Base-by-base conservation (phyloP, 1,140 invertebrate species). In the Thaumatotibia leucotreta region DNA sequence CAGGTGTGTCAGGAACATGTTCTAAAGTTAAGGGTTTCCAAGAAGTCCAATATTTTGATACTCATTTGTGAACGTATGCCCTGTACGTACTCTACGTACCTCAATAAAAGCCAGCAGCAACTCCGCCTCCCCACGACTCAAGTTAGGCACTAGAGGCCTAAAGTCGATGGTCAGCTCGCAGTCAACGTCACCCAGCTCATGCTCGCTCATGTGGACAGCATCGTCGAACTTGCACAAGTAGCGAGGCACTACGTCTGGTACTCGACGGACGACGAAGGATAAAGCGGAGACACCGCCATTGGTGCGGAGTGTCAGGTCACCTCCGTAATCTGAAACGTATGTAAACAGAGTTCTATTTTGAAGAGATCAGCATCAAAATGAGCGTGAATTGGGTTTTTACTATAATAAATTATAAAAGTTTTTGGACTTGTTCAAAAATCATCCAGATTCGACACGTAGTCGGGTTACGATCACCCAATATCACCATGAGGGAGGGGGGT, bases 151-250 rank as follows among this genome's bases (percentile, higher is more conserved):
- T 11, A 96, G 73, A 0, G 94, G 92, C 29, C 94, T 91, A 77
- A 96, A 96, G 84, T 97, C 95, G 27, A 97, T 82, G 6, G 95
- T 95, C 0, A 97, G 88, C 80, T 97, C 96, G 67, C 96, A 97
- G 77, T 97, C 96, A 0, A 96, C 94, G 66, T 97, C 96, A 0
- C 95, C 95, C 0, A 96, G 91, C 77, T 97, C 96, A 74, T 97
- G 95, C 68, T 97, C 96, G 68, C 95, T 95, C 1, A 96, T 89
- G 63, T 94, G 94, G 11, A 97, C 95, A 0, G 95, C 94, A 45
- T 94, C 92, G 76, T 97, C 96, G n/a, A 97, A 91, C 67, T 95
- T 94, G 1, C 92, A 85, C 11, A 96, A 86, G 63, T 96, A 95
- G 64, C 91, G 93, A 0, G 95, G 94, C 23, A 97, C 92, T 0